Evolutionary conservation across 1,140 invertebrate genomes (phyloP).

Genomic region (Pristionchus pacificus): DNA sequence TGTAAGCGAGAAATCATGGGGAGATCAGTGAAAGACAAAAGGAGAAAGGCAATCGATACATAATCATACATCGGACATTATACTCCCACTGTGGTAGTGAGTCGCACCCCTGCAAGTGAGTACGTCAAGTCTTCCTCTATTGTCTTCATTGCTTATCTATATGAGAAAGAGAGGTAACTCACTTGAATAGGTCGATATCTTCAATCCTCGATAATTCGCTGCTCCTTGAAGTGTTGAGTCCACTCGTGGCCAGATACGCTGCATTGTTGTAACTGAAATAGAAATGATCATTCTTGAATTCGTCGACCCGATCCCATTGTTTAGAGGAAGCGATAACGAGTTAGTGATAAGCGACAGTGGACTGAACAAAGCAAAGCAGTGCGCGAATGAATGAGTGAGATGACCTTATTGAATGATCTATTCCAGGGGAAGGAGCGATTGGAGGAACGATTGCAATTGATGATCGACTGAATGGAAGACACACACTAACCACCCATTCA

Average conservation of each 20-base stretch:
- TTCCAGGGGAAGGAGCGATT: background rate
- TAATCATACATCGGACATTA: background rate
- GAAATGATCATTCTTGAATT: no score
- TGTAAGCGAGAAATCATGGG: no score
- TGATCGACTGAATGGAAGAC: no score
- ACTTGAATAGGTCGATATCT: background rate
- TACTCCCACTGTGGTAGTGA: background rate
- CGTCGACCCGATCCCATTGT: no score
- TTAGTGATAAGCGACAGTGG: no score
- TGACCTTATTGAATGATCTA: background rate
- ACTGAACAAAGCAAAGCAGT: no score
- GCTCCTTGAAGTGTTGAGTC: background rate
- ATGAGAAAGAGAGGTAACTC: background rate
- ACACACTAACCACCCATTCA: no score
- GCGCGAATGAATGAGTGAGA: no score
- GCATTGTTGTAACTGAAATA: background rate
- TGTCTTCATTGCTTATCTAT: no score
- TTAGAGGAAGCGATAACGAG: no score
- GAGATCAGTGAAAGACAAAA: background rate
- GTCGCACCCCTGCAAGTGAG: background rate
- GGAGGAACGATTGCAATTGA: background rate
- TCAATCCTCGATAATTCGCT: background rate
- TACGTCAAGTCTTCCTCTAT: no score
- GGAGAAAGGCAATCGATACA: no score
- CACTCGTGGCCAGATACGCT: background rate